Percentiles rank a stretch among this genome's conserved stretches.
These are phyloP conservation scores for Schizopygopsis malacanthus DNA, from an alignment of 2,797 vertebrate species.

Conservation along the genomic window DNA sequence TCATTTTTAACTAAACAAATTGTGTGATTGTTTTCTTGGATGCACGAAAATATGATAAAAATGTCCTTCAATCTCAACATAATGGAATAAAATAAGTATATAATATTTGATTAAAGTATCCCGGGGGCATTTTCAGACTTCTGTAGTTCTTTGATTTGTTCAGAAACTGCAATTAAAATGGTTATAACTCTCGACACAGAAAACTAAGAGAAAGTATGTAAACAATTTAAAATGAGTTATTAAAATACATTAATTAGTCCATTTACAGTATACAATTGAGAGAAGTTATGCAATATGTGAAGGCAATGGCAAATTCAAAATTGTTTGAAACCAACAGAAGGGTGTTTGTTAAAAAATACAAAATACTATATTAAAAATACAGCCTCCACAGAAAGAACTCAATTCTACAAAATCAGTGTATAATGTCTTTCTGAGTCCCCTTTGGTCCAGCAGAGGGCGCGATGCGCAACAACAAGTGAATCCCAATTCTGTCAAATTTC, in stretches of 20 bases:
- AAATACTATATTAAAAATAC: too few relatives aligned
- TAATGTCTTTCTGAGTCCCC: too few relatives aligned
- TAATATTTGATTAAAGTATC: background rate
- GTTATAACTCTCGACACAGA: background rate
- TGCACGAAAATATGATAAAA: background rate
- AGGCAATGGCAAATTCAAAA: too few relatives aligned
- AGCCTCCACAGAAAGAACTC: too few relatives aligned
- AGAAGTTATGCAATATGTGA: too few relatives aligned
- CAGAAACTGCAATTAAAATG: background rate
- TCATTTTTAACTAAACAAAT: background rate
- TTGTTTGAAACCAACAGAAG: too few relatives aligned
- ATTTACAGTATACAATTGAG: too few relatives aligned
- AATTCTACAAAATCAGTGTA: too few relatives aligned
- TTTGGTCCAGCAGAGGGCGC: constrained; percentile 7
- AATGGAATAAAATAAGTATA: background rate
- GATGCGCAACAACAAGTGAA: background rate
- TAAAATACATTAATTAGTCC: too few relatives aligned
- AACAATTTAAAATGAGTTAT: too few relatives aligned
- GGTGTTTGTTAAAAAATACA: too few relatives aligned
- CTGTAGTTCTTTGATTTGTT: background rate
- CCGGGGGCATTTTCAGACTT: background rate
- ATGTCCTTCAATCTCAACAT: background rate
- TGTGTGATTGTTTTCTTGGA: background rate
- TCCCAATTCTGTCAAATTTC: background rate
- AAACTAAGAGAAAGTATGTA: background rate